A percentile compares a stretch with the other conserved stretches of the same genome.
These are phyloP conservation scores for Apocrypta bakeri DNA, from an alignment of 1,140 invertebrate genomes.

Conservation along the genomic window DNA sequence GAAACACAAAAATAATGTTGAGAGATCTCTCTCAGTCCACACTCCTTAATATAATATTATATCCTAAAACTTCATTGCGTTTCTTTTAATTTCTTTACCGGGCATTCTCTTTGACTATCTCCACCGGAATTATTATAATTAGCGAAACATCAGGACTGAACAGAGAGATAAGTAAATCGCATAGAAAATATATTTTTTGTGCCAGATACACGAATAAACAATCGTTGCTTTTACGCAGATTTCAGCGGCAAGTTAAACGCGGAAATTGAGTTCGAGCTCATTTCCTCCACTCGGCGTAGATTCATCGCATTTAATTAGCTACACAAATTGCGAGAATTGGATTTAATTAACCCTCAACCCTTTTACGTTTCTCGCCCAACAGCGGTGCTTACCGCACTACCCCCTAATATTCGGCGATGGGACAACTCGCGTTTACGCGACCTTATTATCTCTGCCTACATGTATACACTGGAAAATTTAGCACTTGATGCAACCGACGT, in stretches of 20 bases:
- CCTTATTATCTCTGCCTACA: background rate
- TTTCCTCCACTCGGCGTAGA: slow-evolving; percentile 47
- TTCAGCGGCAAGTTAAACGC: slow-evolving; percentile 19
- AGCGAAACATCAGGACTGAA: background rate
- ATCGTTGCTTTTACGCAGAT: background rate
- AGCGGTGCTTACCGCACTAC: background rate
- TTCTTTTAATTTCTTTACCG: background rate
- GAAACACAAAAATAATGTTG: background rate
- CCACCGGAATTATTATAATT: background rate
- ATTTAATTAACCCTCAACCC: slow-evolving; percentile 62
- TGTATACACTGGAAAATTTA: slow-evolving; percentile 8
- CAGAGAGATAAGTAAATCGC: background rate
- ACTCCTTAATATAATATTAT: background rate
- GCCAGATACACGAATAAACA: background rate
- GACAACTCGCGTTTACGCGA: background rate
- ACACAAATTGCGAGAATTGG: slow-evolving; percentile 65
- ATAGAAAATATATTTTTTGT: slow-evolving; percentile 25
- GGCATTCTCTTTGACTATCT: background rate
- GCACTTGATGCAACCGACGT: background rate
- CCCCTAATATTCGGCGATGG: slow-evolving; percentile 5
- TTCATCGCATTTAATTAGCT: slow-evolving; percentile 62
- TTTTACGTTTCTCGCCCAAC: slow-evolving; percentile 49
- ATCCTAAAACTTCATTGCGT: background rate
- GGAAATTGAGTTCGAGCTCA: slow-evolving; percentile 44
- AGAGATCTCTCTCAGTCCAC: too few relatives aligned